These are phyloP conservation scores for Pachyuromys duprasi DNA, from an alignment of 2,797 vertebrate species.

Conservation along the genomic window DNA sequence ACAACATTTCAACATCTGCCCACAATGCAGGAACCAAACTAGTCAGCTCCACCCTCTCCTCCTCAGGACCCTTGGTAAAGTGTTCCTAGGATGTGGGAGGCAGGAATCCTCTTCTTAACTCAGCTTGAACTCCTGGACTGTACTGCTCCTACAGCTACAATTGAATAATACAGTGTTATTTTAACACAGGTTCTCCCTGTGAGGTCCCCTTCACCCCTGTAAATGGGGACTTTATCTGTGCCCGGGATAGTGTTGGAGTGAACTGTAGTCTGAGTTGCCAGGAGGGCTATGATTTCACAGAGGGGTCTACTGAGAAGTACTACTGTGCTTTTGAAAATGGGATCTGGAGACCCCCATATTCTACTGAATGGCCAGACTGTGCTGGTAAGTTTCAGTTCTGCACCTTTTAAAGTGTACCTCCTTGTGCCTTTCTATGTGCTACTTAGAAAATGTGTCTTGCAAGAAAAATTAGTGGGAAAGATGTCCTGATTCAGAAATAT, in stretches of 20 bases:
- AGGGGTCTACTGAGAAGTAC: constrained; percentile 93
- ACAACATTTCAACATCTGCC: background rate
- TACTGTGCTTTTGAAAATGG: constrained; percentile 93
- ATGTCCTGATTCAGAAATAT: background rate
- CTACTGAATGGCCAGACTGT: constrained; percentile 94
- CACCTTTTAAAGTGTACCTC: background rate
- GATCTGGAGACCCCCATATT: constrained; percentile 93
- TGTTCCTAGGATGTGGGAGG: background rate
- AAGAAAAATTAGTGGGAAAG: background rate
- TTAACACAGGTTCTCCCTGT: constrained; percentile 91
- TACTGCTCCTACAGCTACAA: background rate
- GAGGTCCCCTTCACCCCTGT: constrained; percentile 93
- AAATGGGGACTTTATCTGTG: constrained; percentile 94
- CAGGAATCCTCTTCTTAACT: constrained; percentile 9
- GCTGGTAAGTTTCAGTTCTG: constrained; percentile 90
- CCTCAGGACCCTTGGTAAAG: background rate
- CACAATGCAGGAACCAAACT: background rate
- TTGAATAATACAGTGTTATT: background rate
- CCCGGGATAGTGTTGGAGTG: constrained; percentile 90
- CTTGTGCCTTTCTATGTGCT: background rate
- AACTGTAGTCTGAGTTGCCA: constrained; percentile 95
- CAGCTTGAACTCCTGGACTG: background rate
- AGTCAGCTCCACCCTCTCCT: background rate
- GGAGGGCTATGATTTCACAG: constrained; percentile 95
- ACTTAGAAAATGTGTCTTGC: background rate